Conservation (phyloP, 2,888 invertebrate genomes). For the Graphium colonna region DNA sequence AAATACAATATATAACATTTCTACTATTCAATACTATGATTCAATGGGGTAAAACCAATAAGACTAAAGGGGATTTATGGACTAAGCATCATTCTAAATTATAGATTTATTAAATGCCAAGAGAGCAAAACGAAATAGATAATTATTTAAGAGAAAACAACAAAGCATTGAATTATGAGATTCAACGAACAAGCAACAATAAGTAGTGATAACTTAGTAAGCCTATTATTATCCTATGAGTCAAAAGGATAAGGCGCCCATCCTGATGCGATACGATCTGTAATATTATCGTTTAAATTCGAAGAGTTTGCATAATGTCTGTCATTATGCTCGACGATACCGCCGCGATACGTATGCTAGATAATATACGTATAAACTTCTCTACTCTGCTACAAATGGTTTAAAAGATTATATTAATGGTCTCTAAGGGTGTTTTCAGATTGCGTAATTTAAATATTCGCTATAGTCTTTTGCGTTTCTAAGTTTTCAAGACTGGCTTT, state of each 20-base stretch:
- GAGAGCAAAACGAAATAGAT: slow-evolving; percentile 1
- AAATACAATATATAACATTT: no score
- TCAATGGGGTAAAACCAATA: no score
- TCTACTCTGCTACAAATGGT: neutral
- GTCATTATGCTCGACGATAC: slow-evolving; percentile 34
- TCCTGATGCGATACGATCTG: slow-evolving; percentile 41
- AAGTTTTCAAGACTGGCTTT: no score
- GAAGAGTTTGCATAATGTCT: slow-evolving; percentile 35
- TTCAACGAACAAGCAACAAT: slow-evolving; percentile 54
- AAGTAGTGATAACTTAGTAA: slow-evolving; percentile 48
- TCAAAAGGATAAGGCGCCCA: slow-evolving; percentile 36
- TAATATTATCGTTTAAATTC: slow-evolving; percentile 34
- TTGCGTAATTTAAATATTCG: no score
- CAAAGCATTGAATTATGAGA: slow-evolving; percentile 34
- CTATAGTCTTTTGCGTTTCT: no score
- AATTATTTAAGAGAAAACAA: slow-evolving; percentile 15
- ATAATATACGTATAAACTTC: slow-evolving; percentile 3
- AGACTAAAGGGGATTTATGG: no score
- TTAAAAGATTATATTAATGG: no score
- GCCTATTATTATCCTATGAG: slow-evolving; percentile 62
- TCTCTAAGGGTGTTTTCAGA: no score
- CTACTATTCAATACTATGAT: no score
- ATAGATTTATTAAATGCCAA: no score
- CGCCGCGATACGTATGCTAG: slow-evolving; percentile 18
- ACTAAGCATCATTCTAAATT: no score